Conservation (phyloP, 2,113 vertebrate genomes). For the Serinus canaria region DNA sequence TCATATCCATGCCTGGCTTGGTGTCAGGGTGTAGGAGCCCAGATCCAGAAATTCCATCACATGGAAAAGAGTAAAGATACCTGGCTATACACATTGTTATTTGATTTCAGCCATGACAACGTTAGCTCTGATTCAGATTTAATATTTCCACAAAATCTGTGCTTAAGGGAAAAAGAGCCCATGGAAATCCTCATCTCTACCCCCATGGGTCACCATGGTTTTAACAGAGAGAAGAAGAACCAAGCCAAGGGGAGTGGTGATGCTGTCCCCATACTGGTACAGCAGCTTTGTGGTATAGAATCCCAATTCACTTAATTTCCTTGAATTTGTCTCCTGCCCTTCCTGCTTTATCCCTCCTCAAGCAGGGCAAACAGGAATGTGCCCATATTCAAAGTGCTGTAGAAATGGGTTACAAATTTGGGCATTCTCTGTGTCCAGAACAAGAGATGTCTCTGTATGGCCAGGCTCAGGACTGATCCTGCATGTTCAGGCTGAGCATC, state of each 20-base stretch:
- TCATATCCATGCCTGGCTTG: neutral
- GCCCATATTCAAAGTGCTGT: neutral
- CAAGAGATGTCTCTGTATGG: neutral
- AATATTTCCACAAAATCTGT: neutral
- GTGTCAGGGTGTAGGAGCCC: neutral
- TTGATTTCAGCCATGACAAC: neutral
- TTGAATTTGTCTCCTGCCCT: neutral
- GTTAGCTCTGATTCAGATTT: neutral
- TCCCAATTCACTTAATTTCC: neutral
- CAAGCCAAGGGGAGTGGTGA: neutral
- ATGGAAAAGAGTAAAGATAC: neutral
- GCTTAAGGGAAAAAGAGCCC: neutral
- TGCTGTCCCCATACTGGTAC: neutral
- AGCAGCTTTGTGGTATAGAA: neutral
- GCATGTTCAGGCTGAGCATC: neutral
- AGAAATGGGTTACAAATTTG: neutral
- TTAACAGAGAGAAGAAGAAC: neutral
- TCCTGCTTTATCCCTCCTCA: neutral
- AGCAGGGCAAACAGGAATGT: accelerated
- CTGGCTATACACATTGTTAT: neutral
- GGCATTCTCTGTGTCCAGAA: neutral
- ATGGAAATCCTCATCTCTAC: neutral
- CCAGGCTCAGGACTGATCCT: neutral
- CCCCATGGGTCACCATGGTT: neutral
- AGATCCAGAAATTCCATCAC: neutral